Evolutionary conservation across 2,888 invertebrate species (phyloP).

Genomic region (Hypercompe scribonia): DNA sequence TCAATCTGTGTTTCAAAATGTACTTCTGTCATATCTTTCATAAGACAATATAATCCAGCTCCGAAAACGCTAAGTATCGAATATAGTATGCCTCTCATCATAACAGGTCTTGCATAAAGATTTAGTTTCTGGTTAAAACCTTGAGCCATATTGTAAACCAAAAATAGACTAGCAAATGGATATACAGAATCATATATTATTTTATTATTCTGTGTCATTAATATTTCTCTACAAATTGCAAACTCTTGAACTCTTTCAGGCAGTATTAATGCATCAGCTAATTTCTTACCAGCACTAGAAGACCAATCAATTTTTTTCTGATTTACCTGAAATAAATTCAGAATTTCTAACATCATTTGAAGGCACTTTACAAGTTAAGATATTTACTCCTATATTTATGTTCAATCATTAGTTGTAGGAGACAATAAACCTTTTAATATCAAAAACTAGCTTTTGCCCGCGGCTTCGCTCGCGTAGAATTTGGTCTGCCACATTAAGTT

Average conservation of each 20-base stretch:
- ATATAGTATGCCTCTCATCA: constrained; percentile 83
- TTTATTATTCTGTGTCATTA: constrained; percentile 87
- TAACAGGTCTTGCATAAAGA: constrained; percentile 84
- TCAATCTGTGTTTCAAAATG: constrained; percentile 89
- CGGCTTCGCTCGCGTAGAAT: too few species aligned
- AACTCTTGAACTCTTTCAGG: constrained; percentile 93
- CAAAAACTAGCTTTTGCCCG: too few species aligned
- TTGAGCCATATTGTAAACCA: constrained; percentile 83
- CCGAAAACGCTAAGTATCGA: constrained; percentile 85
- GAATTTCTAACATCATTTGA: neutral
- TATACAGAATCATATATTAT: constrained; percentile 86
- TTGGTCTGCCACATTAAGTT: too few species aligned
- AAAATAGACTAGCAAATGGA: constrained; percentile 79
- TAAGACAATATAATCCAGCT: constrained; percentile 87
- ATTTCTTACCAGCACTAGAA: constrained; percentile 86
- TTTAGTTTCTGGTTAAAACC: constrained; percentile 84
- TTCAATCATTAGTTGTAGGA: neutral
- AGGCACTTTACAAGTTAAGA: neutral
- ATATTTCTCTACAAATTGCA: constrained; percentile 92
- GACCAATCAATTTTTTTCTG: constrained; percentile 89
- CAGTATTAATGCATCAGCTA: constrained; percentile 90
- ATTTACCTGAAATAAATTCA: constrained; percentile 82
- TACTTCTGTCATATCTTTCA: constrained; percentile 89
- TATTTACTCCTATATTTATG: neutral
- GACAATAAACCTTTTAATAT: neutral